Conservation (phyloP, 2,888 invertebrate species). For the Pemphredon lugubris region DNA sequence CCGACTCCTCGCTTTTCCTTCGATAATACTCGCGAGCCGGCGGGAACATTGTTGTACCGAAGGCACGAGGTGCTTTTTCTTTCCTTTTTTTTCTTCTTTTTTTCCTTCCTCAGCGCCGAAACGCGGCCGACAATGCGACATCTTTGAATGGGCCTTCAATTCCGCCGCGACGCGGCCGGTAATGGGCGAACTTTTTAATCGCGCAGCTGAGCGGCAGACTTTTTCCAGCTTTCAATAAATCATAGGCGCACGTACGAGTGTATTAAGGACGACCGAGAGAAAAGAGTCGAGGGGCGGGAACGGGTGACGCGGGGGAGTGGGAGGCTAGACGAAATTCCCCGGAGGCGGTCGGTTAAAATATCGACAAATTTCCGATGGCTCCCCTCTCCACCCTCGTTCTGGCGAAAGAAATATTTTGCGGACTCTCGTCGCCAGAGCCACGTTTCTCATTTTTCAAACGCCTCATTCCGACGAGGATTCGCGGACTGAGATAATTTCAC, state of each 20-base stretch:
- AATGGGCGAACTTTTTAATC: constrained; percentile 74
- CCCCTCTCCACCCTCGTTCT: not conserved
- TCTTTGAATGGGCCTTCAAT: constrained; percentile 68
- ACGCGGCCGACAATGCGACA: constrained; percentile 69
- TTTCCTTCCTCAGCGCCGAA: constrained; percentile 48
- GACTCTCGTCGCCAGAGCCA: constrained; percentile 18
- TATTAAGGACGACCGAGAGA: constrained; percentile 47
- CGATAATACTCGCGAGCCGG: constrained; percentile 24
- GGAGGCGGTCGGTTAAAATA: constrained; percentile 48
- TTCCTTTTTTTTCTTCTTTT: too few relatives aligned
- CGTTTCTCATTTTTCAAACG: constrained; percentile 49
- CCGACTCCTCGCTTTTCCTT: constrained; percentile 19
- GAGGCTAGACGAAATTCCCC: constrained; percentile 46
- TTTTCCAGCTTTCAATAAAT: constrained; percentile 71
- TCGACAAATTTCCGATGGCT: constrained; percentile 59
- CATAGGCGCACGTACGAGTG: constrained; percentile 62
- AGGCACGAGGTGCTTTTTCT: constrained; percentile 39
- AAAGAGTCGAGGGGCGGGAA: constrained; percentile 9
- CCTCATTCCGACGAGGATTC: constrained; percentile 38
- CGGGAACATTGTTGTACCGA: constrained; percentile 46
- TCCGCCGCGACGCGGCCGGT: constrained; percentile 55
- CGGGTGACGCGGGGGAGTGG: not conserved
- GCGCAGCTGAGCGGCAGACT: constrained; percentile 42
- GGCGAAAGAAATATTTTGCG: constrained; percentile 45
- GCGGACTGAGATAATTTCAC: constrained; percentile 45